Evolutionary conservation across 2,888 invertebrate genomes (phyloP).

Genomic region (Agrochola litura): DNA sequence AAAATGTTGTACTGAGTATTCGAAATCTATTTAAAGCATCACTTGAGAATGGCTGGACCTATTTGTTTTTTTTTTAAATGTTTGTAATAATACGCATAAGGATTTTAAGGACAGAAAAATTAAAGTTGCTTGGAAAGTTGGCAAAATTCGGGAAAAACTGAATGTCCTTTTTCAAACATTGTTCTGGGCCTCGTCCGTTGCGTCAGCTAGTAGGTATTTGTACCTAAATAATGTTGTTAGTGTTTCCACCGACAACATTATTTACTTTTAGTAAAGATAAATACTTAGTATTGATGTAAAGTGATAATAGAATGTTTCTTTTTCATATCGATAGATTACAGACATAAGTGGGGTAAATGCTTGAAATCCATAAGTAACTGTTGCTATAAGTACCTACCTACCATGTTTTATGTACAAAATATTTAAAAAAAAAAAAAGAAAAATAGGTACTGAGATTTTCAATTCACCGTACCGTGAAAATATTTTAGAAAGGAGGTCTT

Average conservation of each 20-base stretch:
- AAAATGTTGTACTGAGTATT: not conserved
- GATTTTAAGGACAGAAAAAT: not conserved
- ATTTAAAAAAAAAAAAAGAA: too few species aligned
- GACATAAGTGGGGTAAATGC: slow-evolving; percentile 13
- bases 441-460: not conserved
- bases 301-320: slow-evolving; percentile 12
- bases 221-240: not conserved
- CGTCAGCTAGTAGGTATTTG: too few species aligned
- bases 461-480: not conserved
- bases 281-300: slow-evolving; percentile 27
- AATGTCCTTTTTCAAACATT: not conserved
- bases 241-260: not conserved
- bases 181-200: too few species aligned
- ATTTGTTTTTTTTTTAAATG: not conserved
- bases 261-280: slow-evolving; percentile 17
- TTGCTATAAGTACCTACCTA: not conserved
- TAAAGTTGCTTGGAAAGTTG: not conserved
- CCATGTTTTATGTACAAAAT: not conserved
- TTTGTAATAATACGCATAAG: not conserved
- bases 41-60: too few species aligned
- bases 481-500: not conserved
- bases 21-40: not conserved
- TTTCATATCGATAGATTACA: slow-evolving; percentile 20
- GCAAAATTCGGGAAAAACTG: not conserved
- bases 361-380: not conserved